Evolutionary conservation across 2,888 invertebrate genomes (phyloP).

Genomic region (Blastobasis lacticolella): DNA sequence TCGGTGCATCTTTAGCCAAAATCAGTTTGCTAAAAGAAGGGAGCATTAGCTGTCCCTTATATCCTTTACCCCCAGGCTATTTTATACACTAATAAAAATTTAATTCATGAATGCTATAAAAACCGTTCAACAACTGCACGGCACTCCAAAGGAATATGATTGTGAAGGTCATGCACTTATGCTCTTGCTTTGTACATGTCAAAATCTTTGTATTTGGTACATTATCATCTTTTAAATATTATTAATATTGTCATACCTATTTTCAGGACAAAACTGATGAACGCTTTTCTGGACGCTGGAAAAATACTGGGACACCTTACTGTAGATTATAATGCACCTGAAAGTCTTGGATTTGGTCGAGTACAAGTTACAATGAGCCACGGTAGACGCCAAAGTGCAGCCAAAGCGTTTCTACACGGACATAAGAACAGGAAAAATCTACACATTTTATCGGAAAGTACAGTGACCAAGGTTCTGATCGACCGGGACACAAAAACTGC

Average conservation of each 20-base stretch:
- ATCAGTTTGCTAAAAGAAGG: too few relatives aligned
- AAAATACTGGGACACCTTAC: conserved; percentile 78
- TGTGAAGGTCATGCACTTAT: too few relatives aligned
- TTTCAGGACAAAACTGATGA: conserved; percentile 51
- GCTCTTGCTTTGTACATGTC: too few relatives aligned
- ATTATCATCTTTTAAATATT: not conserved
- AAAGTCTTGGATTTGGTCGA: conserved; percentile 77
- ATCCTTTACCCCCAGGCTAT: too few relatives aligned
- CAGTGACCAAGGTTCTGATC: conserved; percentile 79
- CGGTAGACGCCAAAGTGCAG: conserved; percentile 79
- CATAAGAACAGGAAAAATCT: conserved; percentile 77
- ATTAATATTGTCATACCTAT: not conserved
- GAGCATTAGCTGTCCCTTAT: too few relatives aligned
- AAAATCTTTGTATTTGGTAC: not conserved
- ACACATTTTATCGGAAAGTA: conserved; percentile 77
- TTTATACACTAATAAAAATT: too few relatives aligned
- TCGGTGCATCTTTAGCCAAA: too few relatives aligned
- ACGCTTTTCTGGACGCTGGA: conserved; percentile 76
- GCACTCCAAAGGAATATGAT: too few relatives aligned
- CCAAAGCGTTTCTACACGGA: conserved; percentile 77
- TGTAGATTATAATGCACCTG: conserved; percentile 79
- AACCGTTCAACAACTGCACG: too few relatives aligned
- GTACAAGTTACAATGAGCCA: conserved; percentile 75
- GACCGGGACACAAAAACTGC: conserved; percentile 76
- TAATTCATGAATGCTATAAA: too few relatives aligned